These are phyloP conservation scores for Stenodema calcarata DNA, from an alignment of 2,888 invertebrate genomes.

Conservation along the genomic window DNA sequence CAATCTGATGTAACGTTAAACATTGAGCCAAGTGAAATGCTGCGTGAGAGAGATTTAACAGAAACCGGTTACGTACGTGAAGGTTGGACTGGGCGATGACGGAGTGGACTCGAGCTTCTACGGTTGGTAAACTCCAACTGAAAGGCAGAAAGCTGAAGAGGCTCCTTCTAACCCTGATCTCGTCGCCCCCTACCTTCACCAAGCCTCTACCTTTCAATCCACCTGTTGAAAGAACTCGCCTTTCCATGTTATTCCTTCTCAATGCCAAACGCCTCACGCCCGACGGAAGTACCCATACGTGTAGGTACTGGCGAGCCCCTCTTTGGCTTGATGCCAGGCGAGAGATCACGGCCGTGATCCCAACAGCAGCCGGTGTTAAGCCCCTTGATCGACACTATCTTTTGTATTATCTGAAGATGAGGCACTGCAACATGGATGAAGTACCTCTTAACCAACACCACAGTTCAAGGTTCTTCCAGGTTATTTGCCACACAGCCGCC, in stretches of 20 bases:
- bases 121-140: not conserved
- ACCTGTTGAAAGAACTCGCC: slow-evolving; percentile 8
- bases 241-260: not conserved
- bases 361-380: not conserved
- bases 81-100: not conserved
- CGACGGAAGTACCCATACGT: not conserved
- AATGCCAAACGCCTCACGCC: slow-evolving; percentile 16
- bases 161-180: slow-evolving; percentile 15
- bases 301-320: not conserved
- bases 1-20: not conserved
- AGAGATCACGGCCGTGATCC: not conserved
- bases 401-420: not conserved
- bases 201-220: not conserved
- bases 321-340: not conserved
- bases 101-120: not conserved
- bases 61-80: slow-evolving; percentile 21
- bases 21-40: not conserved
- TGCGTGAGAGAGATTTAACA: not conserved
- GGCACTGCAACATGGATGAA: not conserved
- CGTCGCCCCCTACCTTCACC: not conserved
- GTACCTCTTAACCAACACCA: too few relatives aligned
- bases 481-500: too few relatives aligned
- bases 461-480: too few relatives aligned
- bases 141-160: not conserved
- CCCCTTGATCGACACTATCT: not conserved